Evolutionary conservation across 2,797 vertebrate species (phyloP).

Genomic region (Agapornis canus): DNA sequence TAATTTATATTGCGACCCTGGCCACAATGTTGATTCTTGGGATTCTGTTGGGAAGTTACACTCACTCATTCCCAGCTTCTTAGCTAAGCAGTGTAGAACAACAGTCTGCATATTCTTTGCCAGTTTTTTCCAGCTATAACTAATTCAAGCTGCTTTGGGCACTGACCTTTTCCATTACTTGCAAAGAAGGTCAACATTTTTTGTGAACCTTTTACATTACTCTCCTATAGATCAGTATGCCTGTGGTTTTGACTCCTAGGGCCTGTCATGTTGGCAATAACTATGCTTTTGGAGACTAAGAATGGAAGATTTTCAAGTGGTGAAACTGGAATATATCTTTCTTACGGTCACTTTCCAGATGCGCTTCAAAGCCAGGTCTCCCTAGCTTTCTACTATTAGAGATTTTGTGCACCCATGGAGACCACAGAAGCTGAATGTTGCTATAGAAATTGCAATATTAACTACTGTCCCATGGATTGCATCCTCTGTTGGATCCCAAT

Average conservation of each 20-base stretch:
- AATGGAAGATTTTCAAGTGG: neutral
- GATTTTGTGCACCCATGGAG: neutral
- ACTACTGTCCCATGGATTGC: neutral
- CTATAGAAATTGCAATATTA: slow-evolving; percentile 4
- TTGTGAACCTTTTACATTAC: neutral
- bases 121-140: neutral
- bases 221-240: neutral
- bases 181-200: slow-evolving; percentile 38
- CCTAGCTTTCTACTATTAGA: neutral
- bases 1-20: neutral
- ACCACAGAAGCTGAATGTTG: neutral
- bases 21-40: neutral
- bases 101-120: neutral
- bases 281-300: neutral
- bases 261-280: neutral
- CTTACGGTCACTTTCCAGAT: neutral
- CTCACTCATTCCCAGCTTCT: neutral
- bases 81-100: neutral
- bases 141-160: neutral
- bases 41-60: neutral
- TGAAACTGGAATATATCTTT: neutral
- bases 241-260: neutral
- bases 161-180: slow-evolving; percentile 17
- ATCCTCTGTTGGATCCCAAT: neutral
- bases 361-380: neutral